phyloP scores from a whole-genome alignment of 1,140 invertebrate genomes.

The Venustaconcha ellipsiformis region DNA sequence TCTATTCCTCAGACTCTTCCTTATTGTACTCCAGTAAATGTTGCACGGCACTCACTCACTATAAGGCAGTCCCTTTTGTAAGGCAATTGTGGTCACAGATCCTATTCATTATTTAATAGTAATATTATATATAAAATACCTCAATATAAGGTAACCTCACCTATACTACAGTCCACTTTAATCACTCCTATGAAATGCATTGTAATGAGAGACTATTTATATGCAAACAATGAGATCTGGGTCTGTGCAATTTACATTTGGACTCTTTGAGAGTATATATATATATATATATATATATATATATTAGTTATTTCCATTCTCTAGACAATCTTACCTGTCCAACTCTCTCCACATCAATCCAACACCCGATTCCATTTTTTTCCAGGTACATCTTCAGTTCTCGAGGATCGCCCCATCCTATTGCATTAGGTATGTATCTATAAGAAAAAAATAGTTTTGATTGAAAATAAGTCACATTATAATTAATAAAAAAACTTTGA shows the following conservation, averaged over 20 bases:
- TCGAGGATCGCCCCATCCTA: slow-evolving; percentile 64
- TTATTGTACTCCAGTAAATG: neutral
- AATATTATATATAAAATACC: neutral
- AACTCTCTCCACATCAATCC: slow-evolving; percentile 66
- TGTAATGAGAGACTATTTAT: neutral
- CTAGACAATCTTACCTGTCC: slow-evolving; percentile 48
- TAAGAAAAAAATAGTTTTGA: slow-evolving; percentile 14
- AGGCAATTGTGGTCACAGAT: too few species aligned
- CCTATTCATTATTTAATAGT: neutral
- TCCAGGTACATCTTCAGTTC: slow-evolving; percentile 60
- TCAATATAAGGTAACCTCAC: too few species aligned
- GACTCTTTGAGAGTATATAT: neutral
- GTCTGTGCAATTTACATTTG: neutral
- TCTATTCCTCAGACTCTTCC: neutral
- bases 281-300: neutral
- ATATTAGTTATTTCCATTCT: neutral
- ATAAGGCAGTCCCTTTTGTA: too few species aligned
- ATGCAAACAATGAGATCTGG: neutral
- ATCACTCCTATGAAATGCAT: neutral
- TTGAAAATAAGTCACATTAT: neutral
- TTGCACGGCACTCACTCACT: neutral
- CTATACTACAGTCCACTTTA: too few species aligned
- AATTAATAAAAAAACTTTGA: neutral
- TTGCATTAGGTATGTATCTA: slow-evolving; percentile 37
- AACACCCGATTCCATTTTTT: slow-evolving; percentile 57